These are phyloP conservation scores for Drosophila lacicola DNA, from an alignment of 2,888 invertebrate genomes.

Conservation along the genomic window DNA sequence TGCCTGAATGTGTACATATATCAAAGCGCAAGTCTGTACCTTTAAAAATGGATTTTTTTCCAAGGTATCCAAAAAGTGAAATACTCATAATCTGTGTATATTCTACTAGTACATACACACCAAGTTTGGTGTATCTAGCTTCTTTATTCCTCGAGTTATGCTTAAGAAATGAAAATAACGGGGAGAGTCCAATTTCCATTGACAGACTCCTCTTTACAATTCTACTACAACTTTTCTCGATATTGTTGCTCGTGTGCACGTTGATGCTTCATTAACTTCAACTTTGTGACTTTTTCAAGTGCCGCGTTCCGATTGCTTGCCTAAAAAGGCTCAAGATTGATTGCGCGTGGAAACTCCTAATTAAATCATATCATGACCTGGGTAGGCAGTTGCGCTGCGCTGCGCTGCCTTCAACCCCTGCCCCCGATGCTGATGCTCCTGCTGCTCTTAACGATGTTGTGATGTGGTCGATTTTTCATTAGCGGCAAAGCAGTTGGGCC, in stretches of 20 bases:
- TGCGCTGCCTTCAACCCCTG: slow-evolving; percentile 15
- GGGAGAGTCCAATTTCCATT: too few relatives aligned
- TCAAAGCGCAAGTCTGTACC: too few relatives aligned
- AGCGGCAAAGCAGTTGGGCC: slow-evolving; percentile 31
- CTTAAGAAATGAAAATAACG: background rate
- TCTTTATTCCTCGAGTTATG: too few relatives aligned
- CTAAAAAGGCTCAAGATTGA: slow-evolving; percentile 76
- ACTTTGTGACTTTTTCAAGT: slow-evolving; percentile 35
- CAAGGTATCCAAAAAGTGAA: too few relatives aligned
- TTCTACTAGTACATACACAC: too few relatives aligned
- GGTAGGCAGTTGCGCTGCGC: slow-evolving; percentile 2
- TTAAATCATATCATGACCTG: slow-evolving; percentile 80
- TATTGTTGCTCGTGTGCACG: slow-evolving; percentile 29
- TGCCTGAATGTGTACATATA: too few relatives aligned
- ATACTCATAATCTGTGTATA: too few relatives aligned
- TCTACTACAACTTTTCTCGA: background rate
- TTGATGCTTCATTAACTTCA: slow-evolving; percentile 9
- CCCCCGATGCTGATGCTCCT: background rate
- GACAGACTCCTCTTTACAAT: background rate
- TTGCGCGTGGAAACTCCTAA: slow-evolving; percentile 83
- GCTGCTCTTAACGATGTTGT: slow-evolving; percentile 69
- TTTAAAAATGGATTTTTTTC: too few relatives aligned
- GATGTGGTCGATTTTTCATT: slow-evolving; percentile 69
- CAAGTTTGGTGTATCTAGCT: too few relatives aligned
- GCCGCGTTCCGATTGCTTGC: slow-evolving; percentile 40